These are phyloP conservation scores for Mustela erminea DNA, from an alignment of 2,797 vertebrate genomes.

Conservation along the genomic window DNA sequence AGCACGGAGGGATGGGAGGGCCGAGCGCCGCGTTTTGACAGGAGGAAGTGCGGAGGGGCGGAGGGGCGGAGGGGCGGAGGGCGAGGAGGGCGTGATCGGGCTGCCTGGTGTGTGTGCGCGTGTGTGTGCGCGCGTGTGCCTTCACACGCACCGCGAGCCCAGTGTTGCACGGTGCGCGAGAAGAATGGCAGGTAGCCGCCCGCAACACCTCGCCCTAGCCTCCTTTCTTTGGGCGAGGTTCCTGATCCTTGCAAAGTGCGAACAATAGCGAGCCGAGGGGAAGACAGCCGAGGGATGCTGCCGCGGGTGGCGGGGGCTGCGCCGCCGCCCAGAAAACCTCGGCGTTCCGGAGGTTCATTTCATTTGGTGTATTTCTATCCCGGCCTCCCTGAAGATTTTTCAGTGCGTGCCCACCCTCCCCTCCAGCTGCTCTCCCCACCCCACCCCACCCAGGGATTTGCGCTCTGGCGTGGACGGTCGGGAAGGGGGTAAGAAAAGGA, in stretches of 20 bases:
- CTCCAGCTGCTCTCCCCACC: slow-evolving; percentile 31
- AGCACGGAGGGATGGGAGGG: slow-evolving; percentile 74
- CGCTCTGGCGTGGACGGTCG: not conserved
- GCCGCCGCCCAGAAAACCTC: slow-evolving; percentile 70
- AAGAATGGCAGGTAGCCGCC: slow-evolving; percentile 72
- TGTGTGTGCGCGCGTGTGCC: slow-evolving; percentile 69
- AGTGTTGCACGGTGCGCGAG: not conserved
- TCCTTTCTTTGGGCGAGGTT: slow-evolving; percentile 57
- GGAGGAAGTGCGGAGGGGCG: slow-evolving; percentile 81
- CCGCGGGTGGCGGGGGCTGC: slow-evolving; percentile 55
- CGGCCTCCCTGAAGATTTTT: slow-evolving; percentile 56
- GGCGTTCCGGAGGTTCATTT: not conserved
- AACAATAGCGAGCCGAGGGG: slow-evolving; percentile 83
- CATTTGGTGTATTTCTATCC: slow-evolving; percentile 61
- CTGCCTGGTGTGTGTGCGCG: not conserved
- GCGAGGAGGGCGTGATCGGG: slow-evolving; percentile 62
- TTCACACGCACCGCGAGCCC: slow-evolving; percentile 51
- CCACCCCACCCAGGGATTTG: not conserved
- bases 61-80: slow-evolving; percentile 73
- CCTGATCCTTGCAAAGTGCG: slow-evolving; percentile 65
- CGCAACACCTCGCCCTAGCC: slow-evolving; percentile 25
- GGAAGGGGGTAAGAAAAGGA: not conserved
- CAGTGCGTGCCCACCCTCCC: slow-evolving; percentile 23
- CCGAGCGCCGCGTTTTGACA: slow-evolving; percentile 84
- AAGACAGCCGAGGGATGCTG: slow-evolving; percentile 49